These are phyloP conservation scores for Synaphobranchus kaupii DNA, from an alignment of 2,797 vertebrate species.

Conservation along the genomic window DNA sequence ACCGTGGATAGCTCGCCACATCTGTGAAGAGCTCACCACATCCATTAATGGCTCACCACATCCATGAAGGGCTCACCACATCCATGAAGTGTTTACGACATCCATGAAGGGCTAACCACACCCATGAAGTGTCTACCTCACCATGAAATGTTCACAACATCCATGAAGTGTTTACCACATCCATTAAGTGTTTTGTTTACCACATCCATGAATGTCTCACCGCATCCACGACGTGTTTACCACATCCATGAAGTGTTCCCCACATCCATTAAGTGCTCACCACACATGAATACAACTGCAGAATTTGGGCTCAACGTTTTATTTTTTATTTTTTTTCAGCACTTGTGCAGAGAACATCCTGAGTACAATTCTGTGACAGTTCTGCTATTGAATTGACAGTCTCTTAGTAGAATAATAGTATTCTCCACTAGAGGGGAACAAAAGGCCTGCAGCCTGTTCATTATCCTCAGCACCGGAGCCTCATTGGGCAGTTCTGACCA, in stretches of 20 bases:
- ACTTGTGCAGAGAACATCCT: neutral
- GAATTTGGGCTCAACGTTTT: too few species aligned
- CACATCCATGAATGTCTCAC: too few species aligned
- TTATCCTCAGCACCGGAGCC: conserved; percentile 2
- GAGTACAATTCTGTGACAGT: conserved; percentile 26
- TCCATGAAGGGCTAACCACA: neutral
- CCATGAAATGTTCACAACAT: too few species aligned
- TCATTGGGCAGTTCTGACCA: neutral
- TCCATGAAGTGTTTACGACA: neutral
- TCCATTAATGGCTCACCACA: neutral
- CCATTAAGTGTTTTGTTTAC: too few species aligned
- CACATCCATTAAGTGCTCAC: too few species aligned
- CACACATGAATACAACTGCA: too few species aligned
- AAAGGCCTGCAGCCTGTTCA: conserved; percentile 34
- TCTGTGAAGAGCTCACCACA: neutral
- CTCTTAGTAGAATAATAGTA: conserved; percentile 31
- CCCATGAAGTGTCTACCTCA: too few species aligned
- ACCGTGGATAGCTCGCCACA: neutral
- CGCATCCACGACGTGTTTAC: too few species aligned
- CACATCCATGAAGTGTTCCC: too few species aligned
- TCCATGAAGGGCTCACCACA: neutral
- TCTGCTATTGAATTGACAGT: conserved; percentile 40
- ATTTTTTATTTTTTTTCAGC: too few species aligned
- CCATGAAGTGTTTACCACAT: too few species aligned
- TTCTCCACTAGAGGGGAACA: conserved; percentile 11